Base-by-base conservation (phyloP, 2,797 vertebrate species). In the Ptychadena robeensis region DNA sequence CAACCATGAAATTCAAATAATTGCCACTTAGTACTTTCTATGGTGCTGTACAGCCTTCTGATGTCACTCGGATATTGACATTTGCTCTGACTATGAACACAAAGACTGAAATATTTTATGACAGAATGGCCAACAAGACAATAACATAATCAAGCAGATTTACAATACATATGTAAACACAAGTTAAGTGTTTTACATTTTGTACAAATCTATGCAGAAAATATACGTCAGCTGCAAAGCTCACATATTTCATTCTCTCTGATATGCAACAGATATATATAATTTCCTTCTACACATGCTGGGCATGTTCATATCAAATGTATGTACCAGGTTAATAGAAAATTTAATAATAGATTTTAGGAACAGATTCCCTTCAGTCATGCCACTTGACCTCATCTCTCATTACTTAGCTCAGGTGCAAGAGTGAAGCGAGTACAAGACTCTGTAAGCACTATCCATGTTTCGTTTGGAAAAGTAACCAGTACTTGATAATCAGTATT, bases 1-100 rank as follows among this genome's bases (percentile, higher is more conserved):
- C 82, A 83, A 83, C 82, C 82, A 83, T 83, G 75, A 83, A 78
- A 83, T 83, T 80, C 69, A 80, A 80, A 74, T 75, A 84, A 80
- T 80, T 84, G 63, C 76, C 69, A 79, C 70, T 78, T 79, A 83
- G 68, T 72, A 73, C 65, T 78, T 53, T 59, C 37, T 78, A 73
- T 34, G 57, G 75, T 79, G 57, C 61, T 22, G 28, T 35, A 28
- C 44, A 79, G 68, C 61, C 59, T 27, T 73, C 68, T 83, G 61
- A 78, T 79, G 37, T 73, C 40, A 72, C 66, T 68, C 18, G 59
- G 59, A 73, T 84, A n/a, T 37, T 34, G 69, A 61, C 34, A 59
- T 72, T 73, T 57, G 65, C 59, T 79, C 14, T 73, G 18, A 57
- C 66, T 28, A 83, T 27, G 25, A 66, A 63, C 35, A 44, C 28